Percentiles rank a stretch among this genome's conserved stretches.
phyloP scores from a whole-genome alignment of 2,888 invertebrate species.

The Rotaria macrura region DNA sequence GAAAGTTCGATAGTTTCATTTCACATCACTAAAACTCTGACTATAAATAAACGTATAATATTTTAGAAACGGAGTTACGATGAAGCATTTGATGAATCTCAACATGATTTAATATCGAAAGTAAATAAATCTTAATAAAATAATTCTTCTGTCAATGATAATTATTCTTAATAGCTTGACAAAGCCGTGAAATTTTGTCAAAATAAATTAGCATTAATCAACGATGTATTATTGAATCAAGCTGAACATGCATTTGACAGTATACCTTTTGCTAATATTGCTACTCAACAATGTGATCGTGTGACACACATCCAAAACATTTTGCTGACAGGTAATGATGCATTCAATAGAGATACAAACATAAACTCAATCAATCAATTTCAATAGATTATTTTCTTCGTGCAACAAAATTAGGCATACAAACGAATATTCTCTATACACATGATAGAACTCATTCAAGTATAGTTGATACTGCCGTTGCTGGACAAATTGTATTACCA shows the following conservation, averaged over 20 bases:
- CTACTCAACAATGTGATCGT: neutral
- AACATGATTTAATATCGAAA: neutral
- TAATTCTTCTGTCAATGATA: neutral
- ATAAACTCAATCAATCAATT: neutral
- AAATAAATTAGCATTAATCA: neutral
- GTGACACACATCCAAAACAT: neutral
- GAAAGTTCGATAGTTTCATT: too few species aligned
- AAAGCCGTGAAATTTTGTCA: neutral
- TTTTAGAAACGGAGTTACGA: neutral
- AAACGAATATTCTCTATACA: conserved; percentile 1
- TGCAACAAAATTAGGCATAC: neutral
- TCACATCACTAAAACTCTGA: too few species aligned
- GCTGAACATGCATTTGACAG: neutral
- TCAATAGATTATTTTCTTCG: neutral
- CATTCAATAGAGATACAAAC: neutral
- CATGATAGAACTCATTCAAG: neutral
- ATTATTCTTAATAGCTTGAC: neutral
- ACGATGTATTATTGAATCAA: neutral
- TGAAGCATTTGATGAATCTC: neutral
- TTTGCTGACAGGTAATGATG: neutral
- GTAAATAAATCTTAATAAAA: neutral
- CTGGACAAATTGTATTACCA: conserved; percentile 35
- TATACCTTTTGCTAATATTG: neutral
- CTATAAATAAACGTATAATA: too few species aligned
- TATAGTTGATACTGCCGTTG: neutral